Evolutionary conservation across 2,113 vertebrate species (phyloP).

Genomic region (Desmodus rotundus): DNA sequence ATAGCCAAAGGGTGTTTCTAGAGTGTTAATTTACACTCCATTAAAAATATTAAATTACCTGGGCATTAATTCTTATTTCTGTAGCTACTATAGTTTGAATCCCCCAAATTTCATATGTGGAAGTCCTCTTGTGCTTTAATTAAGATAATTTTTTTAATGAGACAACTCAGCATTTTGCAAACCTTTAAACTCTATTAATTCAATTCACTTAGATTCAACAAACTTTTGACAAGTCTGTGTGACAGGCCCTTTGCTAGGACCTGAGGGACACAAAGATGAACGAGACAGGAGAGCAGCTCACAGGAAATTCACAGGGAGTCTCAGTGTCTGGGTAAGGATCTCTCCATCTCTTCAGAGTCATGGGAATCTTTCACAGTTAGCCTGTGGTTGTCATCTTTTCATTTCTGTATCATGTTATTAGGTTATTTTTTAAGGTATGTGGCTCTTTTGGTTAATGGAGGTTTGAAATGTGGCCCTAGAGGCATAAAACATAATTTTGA

Average conservation of each 20-base stretch:
- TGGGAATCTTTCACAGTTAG: not conserved
- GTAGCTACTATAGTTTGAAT: not conserved
- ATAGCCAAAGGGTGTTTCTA: not conserved
- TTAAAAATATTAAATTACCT: not conserved
- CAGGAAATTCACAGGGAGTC: not conserved
- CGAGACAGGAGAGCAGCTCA: not conserved
- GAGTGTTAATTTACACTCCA: not conserved
- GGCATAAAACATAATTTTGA: not conserved
- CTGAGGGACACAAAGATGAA: not conserved
- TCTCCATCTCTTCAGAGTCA: not conserved
- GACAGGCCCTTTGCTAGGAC: not conserved
- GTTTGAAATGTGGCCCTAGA: not conserved
- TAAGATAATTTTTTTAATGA: not conserved
- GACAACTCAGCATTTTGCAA: not conserved
- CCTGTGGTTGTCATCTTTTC: not conserved
- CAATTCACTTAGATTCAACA: not conserved
- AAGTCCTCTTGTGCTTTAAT: not conserved
- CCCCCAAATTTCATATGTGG: too few relatives aligned
- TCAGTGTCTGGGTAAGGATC: not conserved
- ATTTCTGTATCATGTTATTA: not conserved
- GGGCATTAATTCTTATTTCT: not conserved
- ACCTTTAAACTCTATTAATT: conserved; percentile 4
- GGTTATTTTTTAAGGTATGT: not conserved
- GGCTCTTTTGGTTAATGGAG: not conserved
- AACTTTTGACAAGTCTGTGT: not conserved